Base-by-base conservation (phyloP, 2,888 invertebrate species). In the Tigriopus californicus region DNA sequence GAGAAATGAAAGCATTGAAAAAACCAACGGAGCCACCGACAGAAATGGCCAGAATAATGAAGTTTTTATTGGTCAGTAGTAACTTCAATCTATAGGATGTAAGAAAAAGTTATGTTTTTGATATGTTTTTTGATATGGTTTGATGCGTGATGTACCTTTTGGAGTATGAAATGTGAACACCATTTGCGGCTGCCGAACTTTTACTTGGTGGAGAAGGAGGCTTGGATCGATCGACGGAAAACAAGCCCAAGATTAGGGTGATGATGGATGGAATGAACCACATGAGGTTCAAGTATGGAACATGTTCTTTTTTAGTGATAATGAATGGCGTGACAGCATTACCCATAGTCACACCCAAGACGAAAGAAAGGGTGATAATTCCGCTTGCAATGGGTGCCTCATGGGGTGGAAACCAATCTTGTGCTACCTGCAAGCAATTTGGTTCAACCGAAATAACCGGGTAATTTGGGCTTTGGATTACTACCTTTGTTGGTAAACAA, bases 401-500 rank as follows among this genome's bases (percentile, higher is more conserved):
- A n/a, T 22, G 3, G 4, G 24, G 33, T 3, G n/a, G 13, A 33
- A 53, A 53, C 53, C 53, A 53, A 53, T 53, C n/a, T 33, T 53
- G 53, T 6, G 33, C 18, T 18, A 46, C 46, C 46, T 46, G 18
- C 8, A 6, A 46, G 8, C 3, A 18, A 5, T 5, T 5, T 12
- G 13, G 11, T 12, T 42, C 42, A 42, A 42, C 11, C 12, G 42
- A 42, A 42, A 12, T 13, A 42, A 13, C 42, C 13, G 42, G 13
- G 13, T 42, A 42, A 42, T 13, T 42, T n/a, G n/a, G n/a, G n/a
- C n/a, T n/a, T n/a, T n/a, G n/a, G n/a, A n/a, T n/a, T n/a, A n/a
- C 25, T 42, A 56, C 56, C 24, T 56, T 56, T n/a, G 56, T 56
- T 42, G 56, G 56, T 6, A 56, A 12, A 18, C 18, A 42, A 18